Base-by-base conservation (phyloP, 2,888 invertebrate genomes). In the Oscheius onirici region DNA sequence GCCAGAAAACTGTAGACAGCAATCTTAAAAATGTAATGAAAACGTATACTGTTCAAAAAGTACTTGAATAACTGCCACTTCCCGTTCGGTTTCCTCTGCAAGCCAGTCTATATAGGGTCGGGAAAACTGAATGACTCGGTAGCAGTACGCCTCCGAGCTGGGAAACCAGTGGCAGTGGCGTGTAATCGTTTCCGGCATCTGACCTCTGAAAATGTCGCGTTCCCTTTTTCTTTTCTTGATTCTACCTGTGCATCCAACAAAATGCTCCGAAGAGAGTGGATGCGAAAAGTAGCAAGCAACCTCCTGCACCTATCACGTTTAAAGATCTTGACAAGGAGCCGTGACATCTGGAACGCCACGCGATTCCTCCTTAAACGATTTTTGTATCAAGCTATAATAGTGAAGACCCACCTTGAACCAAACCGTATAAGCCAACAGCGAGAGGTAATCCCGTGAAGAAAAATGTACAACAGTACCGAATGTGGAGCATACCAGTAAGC, bases 21-120 rank as follows among this genome's bases (percentile, higher is more conserved):
- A 6, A 79, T 75, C 77, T 81, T 76, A 22, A 76, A 63, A 11
- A 55, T 52, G 3, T 20, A 3, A 24, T 24, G 6, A 20, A 20
- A 52, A 22, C 17, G 11, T 51, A 22, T 52, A 3, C 11, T 26
- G 55, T 26, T 8, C 13, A 26, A 26, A 55, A 2, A 10, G 1
- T 41, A 79, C 77, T 72, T 81, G 82, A 40, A 82, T 72, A 1
- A 78, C 77, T 8, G 77, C 75, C 10, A 82, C 76, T 52, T 82
- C 82, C 34, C 76, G 49, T 11, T 79, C 79, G 0, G 80, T 75
- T 51, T 80, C 78, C n/a, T 74, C 74, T 1, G 74, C 75, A 41
- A 76, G 68, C 81, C 81, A 81, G 43, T 82, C 77, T 44, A 80
- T 79, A 68, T 82, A 82, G 3, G 82, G 82, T 44, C 73, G 75